These are phyloP conservation scores for Leucoraja ocellata DNA, from an alignment of 2,797 vertebrate genomes.

Conservation along the genomic window DNA sequence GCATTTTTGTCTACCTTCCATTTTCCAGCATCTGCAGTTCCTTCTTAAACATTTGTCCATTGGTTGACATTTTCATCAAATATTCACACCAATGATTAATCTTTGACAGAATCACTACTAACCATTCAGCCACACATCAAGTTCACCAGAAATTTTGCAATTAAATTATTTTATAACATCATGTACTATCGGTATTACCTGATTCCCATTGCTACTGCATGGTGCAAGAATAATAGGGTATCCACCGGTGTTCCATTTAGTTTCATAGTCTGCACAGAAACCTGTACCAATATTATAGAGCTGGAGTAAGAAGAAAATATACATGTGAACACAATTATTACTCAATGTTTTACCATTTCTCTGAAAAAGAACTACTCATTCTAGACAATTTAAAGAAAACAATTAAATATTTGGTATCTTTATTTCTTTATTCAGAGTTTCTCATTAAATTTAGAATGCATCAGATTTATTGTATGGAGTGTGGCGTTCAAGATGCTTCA, in stretches of 20 bases:
- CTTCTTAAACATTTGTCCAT: no score
- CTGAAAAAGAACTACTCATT: neutral
- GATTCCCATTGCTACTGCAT: conserved; percentile 66
- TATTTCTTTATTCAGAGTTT: neutral
- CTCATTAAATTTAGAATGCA: neutral
- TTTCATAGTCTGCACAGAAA: conserved; percentile 66
- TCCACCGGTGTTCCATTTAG: conserved; percentile 47
- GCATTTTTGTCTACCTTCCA: no score
- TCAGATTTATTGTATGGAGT: neutral
- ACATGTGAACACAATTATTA: neutral
- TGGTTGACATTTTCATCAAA: no score
- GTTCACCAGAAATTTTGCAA: neutral
- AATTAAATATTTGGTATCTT: neutral
- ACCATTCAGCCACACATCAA: neutral
- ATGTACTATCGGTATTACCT: conserved; percentile 56
- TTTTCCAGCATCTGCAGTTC: no score
- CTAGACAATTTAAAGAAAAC: neutral
- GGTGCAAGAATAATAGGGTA: conserved; percentile 57
- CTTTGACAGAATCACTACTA: neutral
- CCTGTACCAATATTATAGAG: conserved; percentile 70
- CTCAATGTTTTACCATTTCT: neutral
- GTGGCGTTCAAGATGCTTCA: neutral
- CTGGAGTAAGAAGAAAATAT: conserved; percentile 51
- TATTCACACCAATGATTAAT: neutral
- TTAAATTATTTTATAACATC: neutral